Evolutionary conservation across 2,113 vertebrate genomes (phyloP).

Genomic region (Rousettus leschenaultii): DNA sequence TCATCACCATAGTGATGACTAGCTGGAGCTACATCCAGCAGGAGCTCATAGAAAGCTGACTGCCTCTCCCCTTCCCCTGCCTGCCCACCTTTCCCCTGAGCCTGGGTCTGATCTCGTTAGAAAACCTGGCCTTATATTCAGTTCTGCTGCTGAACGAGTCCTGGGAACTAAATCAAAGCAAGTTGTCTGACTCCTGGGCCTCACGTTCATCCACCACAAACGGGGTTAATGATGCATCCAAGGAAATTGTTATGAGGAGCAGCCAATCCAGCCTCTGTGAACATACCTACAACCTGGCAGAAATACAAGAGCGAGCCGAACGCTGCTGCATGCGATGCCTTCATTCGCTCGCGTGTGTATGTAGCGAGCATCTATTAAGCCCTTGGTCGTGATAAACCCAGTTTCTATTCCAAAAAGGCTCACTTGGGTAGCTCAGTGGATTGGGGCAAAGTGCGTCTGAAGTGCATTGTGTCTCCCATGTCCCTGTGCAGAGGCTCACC

Average conservation of each 20-base stretch:
- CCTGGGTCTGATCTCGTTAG: not conserved
- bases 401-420: not conserved
- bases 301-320: not conserved
- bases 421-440: not conserved
- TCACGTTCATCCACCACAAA: not conserved
- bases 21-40: no score
- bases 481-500: not conserved
- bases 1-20: not conserved
- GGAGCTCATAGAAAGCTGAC: not conserved
- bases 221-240: no score
- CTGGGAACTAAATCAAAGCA: not conserved
- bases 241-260: not conserved
- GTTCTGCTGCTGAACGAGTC: not conserved
- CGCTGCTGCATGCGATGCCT: not conserved
- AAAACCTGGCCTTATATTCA: not conserved
- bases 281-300: not conserved
- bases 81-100: not conserved
- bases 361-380: not conserved
- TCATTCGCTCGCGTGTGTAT: accelerated
- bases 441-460: not conserved
- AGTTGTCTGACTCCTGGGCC: not conserved
- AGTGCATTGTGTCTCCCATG: not conserved
- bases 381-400: not conserved
- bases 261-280: not conserved
- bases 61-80: not conserved